phyloP scores from a whole-genome alignment of 1,140 invertebrate genomes.

The Bombus confusus region DNA sequence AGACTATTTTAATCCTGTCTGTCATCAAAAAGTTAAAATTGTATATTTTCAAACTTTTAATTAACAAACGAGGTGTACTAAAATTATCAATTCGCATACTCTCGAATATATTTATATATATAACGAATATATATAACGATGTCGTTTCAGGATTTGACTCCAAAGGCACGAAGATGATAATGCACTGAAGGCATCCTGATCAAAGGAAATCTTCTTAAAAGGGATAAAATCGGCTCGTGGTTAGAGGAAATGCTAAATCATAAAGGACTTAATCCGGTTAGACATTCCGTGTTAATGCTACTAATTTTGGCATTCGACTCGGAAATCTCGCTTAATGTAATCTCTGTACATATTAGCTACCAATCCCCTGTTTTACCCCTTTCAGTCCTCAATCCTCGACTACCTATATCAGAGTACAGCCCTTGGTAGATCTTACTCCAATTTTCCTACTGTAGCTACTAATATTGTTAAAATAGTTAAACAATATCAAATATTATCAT shows the following conservation, averaged over 20 bases:
- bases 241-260: conserved; percentile 26
- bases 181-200: background rate
- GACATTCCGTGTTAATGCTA: conserved; percentile 44
- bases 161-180: background rate
- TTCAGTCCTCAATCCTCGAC: background rate
- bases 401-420: background rate
- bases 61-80: background rate
- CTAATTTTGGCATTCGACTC: conserved; percentile 55
- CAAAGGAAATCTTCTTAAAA: conserved; percentile 9
- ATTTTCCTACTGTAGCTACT: background rate
- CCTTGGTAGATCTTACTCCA: background rate
- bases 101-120: background rate
- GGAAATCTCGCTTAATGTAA: conserved; percentile 63
- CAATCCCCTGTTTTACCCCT: conserved; percentile 17
- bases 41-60: background rate
- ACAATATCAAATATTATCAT: background rate
- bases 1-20: background rate
- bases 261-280: conserved; percentile 29
- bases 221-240: conserved; percentile 13
- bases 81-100: background rate
- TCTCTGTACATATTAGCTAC: conserved; percentile 50
- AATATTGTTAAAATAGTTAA: background rate
- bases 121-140: background rate
- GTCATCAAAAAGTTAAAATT: background rate
- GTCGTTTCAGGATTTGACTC: background rate